phyloP scores from a whole-genome alignment of 2,113 vertebrate species.

The Zapornia atra region DNA sequence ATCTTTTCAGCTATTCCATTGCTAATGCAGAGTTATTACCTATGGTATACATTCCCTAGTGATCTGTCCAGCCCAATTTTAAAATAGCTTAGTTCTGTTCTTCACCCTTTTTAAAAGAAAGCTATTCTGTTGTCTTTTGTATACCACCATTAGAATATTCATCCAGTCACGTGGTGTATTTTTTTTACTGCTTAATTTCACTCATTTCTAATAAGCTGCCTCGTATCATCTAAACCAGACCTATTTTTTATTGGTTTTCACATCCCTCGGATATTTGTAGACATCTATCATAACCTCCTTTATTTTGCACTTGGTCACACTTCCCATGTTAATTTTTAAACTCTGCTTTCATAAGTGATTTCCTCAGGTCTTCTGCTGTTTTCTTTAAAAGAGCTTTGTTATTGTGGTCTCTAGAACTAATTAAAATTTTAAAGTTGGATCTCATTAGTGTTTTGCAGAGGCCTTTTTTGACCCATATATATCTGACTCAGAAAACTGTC shows the following conservation, averaged over 20 bases:
- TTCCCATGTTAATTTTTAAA: background rate
- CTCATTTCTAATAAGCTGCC: background rate
- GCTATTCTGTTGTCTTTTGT: background rate
- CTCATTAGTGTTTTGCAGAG: background rate
- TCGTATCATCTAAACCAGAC: background rate
- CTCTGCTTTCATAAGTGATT: background rate
- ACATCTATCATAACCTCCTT: background rate
- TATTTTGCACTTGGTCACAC: background rate
- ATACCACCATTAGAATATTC: background rate
- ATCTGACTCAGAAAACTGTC: background rate
- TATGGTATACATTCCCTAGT: background rate
- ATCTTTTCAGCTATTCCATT: background rate
- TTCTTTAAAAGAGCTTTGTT: background rate
- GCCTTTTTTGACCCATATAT: background rate
- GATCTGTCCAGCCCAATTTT: background rate
- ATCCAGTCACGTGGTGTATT: background rate
- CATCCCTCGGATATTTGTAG: background rate
- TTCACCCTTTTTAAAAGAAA: background rate
- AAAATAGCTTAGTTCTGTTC: background rate
- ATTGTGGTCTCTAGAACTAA: background rate
- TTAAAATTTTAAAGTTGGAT: background rate
- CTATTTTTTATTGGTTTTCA: background rate
- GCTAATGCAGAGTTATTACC: background rate
- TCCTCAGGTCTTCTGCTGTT: background rate
- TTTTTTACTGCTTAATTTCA: background rate